Conservation (phyloP, 2,113 vertebrate species). For the Raphicerus campestris region DNA sequence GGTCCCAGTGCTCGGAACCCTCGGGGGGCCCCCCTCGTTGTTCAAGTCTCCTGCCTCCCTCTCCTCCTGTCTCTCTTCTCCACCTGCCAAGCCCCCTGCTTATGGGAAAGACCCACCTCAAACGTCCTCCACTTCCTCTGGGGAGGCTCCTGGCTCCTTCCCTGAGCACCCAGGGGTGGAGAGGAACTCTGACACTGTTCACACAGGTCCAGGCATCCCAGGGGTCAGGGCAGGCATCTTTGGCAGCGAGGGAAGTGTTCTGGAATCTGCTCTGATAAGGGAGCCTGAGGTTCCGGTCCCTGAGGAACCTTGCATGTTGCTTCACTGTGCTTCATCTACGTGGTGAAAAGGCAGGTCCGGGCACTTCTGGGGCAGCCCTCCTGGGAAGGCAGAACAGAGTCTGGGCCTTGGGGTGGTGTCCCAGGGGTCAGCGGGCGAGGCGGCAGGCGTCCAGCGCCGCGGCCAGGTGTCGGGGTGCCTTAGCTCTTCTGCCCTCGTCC, state of each 20-base stretch:
- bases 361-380: background rate
- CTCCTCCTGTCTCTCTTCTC: background rate
- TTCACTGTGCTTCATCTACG: background rate
- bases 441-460: no score
- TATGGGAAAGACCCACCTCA: background rate
- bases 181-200: background rate
- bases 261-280: background rate
- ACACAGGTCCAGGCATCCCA: background rate
- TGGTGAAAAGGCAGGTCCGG: background rate
- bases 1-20: background rate
- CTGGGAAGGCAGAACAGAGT: background rate
- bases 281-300: rapidly evolving
- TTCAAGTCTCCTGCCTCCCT: no score
- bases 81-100: background rate
- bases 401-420: background rate
- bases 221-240: background rate
- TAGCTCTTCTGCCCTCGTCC: background rate
- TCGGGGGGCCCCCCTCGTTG: background rate
- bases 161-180: background rate
- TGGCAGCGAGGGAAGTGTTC: background rate
- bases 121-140: background rate
- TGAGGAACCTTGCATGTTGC: background rate
- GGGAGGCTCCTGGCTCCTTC: background rate
- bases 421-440: background rate
- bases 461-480: background rate